Evolutionary conservation across 1,140 invertebrate species (phyloP).

Genomic region (Atta texana): DNA sequence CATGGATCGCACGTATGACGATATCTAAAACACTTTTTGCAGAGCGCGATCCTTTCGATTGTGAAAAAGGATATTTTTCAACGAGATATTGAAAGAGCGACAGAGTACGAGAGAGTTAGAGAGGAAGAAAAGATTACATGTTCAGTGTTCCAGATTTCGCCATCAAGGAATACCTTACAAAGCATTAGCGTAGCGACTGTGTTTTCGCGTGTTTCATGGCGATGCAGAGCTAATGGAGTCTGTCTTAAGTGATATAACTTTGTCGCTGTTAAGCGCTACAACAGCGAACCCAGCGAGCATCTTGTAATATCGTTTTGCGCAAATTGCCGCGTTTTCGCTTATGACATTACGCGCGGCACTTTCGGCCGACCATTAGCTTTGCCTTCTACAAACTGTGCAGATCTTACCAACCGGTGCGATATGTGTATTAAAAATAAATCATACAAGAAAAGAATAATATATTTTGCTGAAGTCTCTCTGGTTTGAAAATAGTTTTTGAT

Average conservation of each 20-base stretch:
- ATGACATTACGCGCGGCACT: conserved; percentile 2
- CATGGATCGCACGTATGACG: background rate
- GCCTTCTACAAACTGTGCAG: background rate
- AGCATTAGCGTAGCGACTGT: conserved; percentile 58
- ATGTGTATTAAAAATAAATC: conserved; percentile 1
- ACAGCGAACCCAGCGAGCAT: conserved; percentile 17
- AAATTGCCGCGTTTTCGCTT: conserved; percentile 25
- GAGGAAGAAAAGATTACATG: conserved; percentile 27
- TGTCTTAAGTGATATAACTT: conserved; percentile 61
- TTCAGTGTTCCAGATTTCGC: conserved; percentile 60
- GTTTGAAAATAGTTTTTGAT: no score
- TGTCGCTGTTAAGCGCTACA: conserved; percentile 39
- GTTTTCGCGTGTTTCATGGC: conserved; percentile 48
- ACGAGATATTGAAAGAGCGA: background rate
- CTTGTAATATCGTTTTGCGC: conserved; percentile 52
- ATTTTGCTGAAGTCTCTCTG: no score
- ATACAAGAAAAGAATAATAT: background rate
- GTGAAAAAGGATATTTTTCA: conserved; percentile 45
- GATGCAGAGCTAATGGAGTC: conserved; percentile 56
- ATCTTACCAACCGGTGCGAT: background rate
- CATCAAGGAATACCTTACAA: conserved; percentile 40
- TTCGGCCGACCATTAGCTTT: background rate
- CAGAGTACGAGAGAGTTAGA: background rate
- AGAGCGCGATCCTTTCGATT: conserved; percentile 32
- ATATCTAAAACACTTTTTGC: conserved; percentile 62